These are phyloP conservation scores for Istiophorus platypterus DNA, from an alignment of 2,113 vertebrate species.

Conservation along the genomic window DNA sequence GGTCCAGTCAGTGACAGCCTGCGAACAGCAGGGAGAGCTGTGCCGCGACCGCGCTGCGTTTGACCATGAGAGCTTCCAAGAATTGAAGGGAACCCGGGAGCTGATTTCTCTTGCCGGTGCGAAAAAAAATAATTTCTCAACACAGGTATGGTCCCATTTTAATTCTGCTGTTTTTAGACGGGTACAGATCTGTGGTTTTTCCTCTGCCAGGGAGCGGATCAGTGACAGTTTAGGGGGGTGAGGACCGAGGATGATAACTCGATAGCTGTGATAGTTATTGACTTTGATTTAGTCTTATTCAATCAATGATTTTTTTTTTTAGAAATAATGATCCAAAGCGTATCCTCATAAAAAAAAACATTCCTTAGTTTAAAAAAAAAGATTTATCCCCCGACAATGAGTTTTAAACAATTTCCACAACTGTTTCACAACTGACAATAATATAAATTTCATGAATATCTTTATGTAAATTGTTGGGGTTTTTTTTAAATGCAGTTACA, in stretches of 20 bases:
- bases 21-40: conserved; percentile 80
- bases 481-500: background rate
- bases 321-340: background rate
- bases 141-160: conserved; percentile 57
- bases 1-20: conserved; percentile 72
- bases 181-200: background rate
- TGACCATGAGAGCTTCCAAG: conserved; percentile 58
- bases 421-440: background rate
- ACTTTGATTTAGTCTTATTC: background rate
- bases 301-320: background rate
- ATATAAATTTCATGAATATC: background rate
- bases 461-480: background rate
- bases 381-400: background rate
- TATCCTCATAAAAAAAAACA: background rate
- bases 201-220: background rate
- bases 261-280: background rate
- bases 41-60: conserved; percentile 48
- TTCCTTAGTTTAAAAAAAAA: background rate
- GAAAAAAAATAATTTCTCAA: conserved; percentile 12
- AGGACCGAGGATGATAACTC: background rate
- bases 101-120: conserved; percentile 47
- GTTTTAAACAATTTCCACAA: background rate
- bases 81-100: conserved; percentile 65
- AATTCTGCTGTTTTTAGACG: background rate
- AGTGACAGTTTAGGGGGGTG: background rate